Evolutionary conservation across 2,797 vertebrate species (phyloP).

Genomic region (Gorsachius magnificus): DNA sequence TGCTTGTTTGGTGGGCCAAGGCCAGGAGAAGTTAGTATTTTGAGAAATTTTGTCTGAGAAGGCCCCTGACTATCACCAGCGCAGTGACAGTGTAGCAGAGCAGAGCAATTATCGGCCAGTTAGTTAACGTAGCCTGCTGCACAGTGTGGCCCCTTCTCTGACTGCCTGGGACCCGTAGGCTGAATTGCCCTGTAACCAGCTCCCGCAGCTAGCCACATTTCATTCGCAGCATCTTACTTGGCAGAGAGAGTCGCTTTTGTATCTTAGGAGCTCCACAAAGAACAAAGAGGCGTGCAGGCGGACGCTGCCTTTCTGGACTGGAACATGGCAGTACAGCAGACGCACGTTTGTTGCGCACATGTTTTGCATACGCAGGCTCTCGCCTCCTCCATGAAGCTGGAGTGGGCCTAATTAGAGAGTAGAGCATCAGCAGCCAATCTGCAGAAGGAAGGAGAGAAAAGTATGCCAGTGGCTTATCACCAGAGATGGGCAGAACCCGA

Average conservation of each 20-base stretch:
- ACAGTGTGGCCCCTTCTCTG: not conserved
- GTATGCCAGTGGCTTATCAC: not conserved
- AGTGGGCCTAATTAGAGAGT: not conserved
- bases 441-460: not conserved
- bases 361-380: not conserved
- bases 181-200: not conserved
- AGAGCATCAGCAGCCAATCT: not conserved
- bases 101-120: not conserved
- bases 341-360: fast-evolving
- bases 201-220: not conserved
- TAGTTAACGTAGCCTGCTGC: not conserved
- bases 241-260: too few relatives aligned
- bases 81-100: not conserved
- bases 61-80: not conserved
- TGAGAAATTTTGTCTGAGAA: not conserved
- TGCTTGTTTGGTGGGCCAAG: not conserved
- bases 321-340: not conserved
- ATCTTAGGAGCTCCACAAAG: not conserved
- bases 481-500: not conserved
- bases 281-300: not conserved
- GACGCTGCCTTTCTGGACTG: not conserved
- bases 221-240: not conserved
- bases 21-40: not conserved
- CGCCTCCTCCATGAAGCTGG: not conserved
- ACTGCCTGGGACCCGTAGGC: not conserved